Percentiles rank a stretch among this genome's conserved stretches.
phyloP scores from a whole-genome alignment of 2,113 vertebrate genomes.

The Hemiscyllium ocellatum region DNA sequence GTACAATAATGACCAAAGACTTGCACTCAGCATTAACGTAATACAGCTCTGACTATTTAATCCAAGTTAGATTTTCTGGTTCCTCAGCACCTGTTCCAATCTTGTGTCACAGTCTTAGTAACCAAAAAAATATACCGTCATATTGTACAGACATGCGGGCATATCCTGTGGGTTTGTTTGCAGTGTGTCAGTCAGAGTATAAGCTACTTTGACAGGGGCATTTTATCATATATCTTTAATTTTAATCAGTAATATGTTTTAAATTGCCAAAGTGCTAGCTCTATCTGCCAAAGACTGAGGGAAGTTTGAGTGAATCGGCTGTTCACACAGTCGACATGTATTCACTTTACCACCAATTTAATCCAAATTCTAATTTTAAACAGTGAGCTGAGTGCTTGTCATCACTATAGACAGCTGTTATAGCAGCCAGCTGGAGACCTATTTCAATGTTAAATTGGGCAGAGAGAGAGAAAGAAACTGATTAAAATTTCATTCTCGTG shows the following conservation, averaged over 20 bases:
- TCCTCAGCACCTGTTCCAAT: conserved; percentile 1
- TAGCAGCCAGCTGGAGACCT: background rate
- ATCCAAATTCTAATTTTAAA: conserved; percentile 35
- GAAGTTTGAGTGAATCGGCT: background rate
- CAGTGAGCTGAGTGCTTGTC: conserved; percentile 19
- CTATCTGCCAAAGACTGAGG: background rate
- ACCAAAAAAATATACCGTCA: background rate
- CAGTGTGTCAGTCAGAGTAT: background rate
- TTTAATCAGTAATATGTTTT: background rate
- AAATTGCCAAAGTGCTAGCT: background rate
- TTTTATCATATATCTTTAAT: background rate
- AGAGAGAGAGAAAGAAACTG: too few species aligned
- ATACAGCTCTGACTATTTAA: background rate
- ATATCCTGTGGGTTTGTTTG: background rate
- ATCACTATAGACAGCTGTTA: conserved; percentile 12
- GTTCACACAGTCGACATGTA: background rate
- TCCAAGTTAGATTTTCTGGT: background rate
- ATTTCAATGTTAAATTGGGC: background rate
- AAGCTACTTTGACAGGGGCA: background rate
- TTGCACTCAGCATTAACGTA: background rate
- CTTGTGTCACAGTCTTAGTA: background rate
- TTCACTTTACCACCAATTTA: conserved; percentile 2
- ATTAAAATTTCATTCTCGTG: background rate
- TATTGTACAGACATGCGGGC: background rate
- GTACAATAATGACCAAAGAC: background rate